These are phyloP conservation scores for Odontesthes bonariensis DNA, from an alignment of 2,113 vertebrate genomes.

Conservation along the genomic window DNA sequence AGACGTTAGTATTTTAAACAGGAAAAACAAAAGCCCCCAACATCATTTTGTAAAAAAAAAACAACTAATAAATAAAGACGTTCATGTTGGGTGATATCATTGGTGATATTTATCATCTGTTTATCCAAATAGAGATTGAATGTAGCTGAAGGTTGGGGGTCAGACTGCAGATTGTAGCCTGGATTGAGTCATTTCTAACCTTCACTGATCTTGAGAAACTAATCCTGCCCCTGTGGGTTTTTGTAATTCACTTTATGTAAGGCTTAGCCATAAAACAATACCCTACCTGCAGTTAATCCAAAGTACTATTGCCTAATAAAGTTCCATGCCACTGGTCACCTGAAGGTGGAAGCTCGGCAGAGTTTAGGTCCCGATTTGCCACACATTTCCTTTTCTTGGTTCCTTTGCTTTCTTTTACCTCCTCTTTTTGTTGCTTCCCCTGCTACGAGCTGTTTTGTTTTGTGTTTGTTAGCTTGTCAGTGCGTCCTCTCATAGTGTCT, in stretches of 20 bases:
- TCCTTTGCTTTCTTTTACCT: background rate
- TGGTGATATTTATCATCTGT: too few relatives aligned
- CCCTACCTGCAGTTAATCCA: conserved; percentile 19
- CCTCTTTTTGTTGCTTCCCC: background rate
- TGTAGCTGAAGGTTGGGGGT: conserved; percentile 17
- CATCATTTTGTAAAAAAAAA: too few relatives aligned
- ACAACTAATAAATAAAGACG: too few relatives aligned
- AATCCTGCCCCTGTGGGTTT: conserved; percentile 15
- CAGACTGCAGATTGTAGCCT: conserved; percentile 32
- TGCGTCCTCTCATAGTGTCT: background rate
- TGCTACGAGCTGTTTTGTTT: background rate
- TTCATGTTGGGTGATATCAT: too few relatives aligned
- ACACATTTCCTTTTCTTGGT: background rate
- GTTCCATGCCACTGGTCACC: background rate
- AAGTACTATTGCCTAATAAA: conserved; percentile 32
- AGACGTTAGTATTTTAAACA: too few relatives aligned
- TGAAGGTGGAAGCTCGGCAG: background rate
- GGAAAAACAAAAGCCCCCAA: too few relatives aligned
- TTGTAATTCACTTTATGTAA: conserved; percentile 42
- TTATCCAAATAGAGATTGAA: background rate
- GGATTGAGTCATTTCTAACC: conserved; percentile 45
- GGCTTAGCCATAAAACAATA: conserved; percentile 7
- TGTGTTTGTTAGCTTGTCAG: background rate
- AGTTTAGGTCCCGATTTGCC: background rate
- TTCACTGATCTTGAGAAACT: conserved; percentile 43